Evolutionary conservation across 2,888 invertebrate species (phyloP).

Genomic region (Tricholauxania praeusta): DNA sequence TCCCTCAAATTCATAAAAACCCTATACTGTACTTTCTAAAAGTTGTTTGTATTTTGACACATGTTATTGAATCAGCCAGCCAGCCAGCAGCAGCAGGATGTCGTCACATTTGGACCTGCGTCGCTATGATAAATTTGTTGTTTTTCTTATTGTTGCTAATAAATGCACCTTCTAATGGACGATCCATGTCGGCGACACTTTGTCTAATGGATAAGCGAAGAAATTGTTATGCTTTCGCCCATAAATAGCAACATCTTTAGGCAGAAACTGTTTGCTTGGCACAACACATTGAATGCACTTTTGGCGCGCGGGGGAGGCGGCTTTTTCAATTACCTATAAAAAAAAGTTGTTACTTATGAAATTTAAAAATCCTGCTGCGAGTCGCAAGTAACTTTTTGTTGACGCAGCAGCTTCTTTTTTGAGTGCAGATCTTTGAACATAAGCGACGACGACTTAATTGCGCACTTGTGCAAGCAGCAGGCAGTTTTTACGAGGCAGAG

Average conservation of each 20-base stretch:
- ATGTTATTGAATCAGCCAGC: background rate
- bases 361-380: no score
- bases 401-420: no score
- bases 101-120: background rate
- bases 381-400: no score
- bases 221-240: no score
- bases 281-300: no score
- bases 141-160: conserved; percentile 13
- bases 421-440: conserved; percentile 3
- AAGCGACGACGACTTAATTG: conserved; percentile 30
- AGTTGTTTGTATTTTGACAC: background rate
- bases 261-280: no score
- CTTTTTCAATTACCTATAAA: no score
- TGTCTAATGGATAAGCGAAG: conserved; percentile 15
- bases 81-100: background rate
- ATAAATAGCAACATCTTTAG: no score
- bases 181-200: conserved; percentile 15
- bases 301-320: no score
- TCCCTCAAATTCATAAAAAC: no score
- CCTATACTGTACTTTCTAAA: background rate
- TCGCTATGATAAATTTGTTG: conserved; percentile 7
- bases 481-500: background rate
- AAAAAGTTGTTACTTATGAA: no score
- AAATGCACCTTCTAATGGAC: background rate
- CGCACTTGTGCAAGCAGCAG: conserved; percentile 12